Base-by-base conservation (phyloP, 2,113 vertebrate genomes). In the Pterophyllum scalare region DNA sequence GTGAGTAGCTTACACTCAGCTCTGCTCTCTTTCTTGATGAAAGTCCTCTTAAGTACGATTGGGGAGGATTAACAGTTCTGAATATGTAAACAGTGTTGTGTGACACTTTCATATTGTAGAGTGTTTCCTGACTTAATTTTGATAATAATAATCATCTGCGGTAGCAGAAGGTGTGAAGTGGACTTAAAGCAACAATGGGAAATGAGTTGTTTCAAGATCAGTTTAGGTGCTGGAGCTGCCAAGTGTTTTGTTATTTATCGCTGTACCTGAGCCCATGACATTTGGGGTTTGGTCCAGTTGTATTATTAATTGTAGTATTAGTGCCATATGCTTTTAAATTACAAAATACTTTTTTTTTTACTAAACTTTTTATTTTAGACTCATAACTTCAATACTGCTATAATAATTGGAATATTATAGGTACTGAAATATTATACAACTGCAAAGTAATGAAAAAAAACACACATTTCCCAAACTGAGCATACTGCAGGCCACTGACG, bases 41-140 rank as follows among this genome's bases (percentile, higher is more conserved):
- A 86, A 91, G 77, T 81, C 80, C 84, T 88, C 82, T 38, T 81
- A 61, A 85, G 81, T 88, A 87, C 79, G 85, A 80, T 58, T 85
- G 33, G 22, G 60, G 20, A 33, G 82, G 88, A 88, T 91, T 91
- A 90, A 76, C 46, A 43, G 33, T 72, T 83, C n/a, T 61, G 75
- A 81, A 91, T 78, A 72, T 75, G 79, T 91, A 89, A 86, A 87
- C 85, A 84, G 74, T 31, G 79, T 31, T 76, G 54, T 80, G 86
- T 79, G 75, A 64, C 57, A 83, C 33, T 75, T 31, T 79, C n/a
- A 28, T 26, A 3, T 22, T 72, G 26, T 72, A 54, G 67, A 77
- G 59, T 64, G 77, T 86, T 88, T 67, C 61, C 70, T 3, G 13
- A 59, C 84, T 83, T 59, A 59, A 57, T 76, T 82, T 72, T 62